Evolutionary conservation across 2,113 vertebrate genomes (phyloP).

Genomic region (Lamprotornis superbus): DNA sequence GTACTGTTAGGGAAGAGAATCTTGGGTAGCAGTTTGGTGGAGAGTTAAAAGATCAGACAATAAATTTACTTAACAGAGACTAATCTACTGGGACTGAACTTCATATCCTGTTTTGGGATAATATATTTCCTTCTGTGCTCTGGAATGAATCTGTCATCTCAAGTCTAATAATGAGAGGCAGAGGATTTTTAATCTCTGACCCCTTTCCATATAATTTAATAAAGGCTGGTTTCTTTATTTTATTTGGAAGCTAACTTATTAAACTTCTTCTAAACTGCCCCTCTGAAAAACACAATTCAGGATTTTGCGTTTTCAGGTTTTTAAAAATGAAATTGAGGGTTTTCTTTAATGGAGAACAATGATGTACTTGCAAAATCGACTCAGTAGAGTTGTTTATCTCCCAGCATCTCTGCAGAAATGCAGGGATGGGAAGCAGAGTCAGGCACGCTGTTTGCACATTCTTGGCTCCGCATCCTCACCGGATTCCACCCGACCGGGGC

Average conservation of each 20-base stretch:
- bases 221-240: conserved; percentile 71
- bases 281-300: neutral
- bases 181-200: conserved; percentile 82
- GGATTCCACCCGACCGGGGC: neutral
- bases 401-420: neutral
- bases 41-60: conserved; percentile 80
- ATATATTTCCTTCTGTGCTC: conserved; percentile 81
- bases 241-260: conserved; percentile 63
- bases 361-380: neutral
- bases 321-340: neutral
- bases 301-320: neutral
- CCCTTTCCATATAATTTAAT: conserved; percentile 76
- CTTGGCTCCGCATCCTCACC: neutral
- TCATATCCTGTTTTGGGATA: conserved; percentile 85
- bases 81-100: conserved; percentile 78
- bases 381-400: neutral
- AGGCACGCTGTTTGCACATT: conserved; percentile 18
- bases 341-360: neutral
- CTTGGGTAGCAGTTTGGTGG: conserved; percentile 65
- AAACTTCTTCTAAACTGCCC: conserved; percentile 8
- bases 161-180: conserved; percentile 80
- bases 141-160: conserved; percentile 83
- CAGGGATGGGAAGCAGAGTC: conserved; percentile 30
- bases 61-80: conserved; percentile 82
- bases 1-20: conserved; percentile 15